Conservation (phyloP, 2,888 invertebrate species). For the Lochmaea crataegi region DNA sequence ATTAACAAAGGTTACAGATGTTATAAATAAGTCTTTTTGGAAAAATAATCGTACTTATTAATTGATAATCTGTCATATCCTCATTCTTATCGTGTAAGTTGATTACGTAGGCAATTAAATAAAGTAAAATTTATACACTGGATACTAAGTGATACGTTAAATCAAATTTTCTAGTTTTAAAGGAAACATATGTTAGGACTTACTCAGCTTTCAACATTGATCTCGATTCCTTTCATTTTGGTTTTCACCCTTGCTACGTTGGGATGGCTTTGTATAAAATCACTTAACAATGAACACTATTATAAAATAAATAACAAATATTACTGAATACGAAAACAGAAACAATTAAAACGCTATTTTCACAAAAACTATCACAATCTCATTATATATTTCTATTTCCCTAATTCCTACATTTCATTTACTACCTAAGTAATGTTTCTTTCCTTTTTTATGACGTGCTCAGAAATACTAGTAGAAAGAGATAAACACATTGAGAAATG, state of each 20-base stretch:
- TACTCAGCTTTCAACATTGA: slow-evolving; percentile 44
- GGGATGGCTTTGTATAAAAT: slow-evolving; percentile 13
- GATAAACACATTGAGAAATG: slow-evolving; percentile 16
- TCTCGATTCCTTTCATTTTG: slow-evolving; percentile 46
- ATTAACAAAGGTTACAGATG: neutral
- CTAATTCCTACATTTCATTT: slow-evolving; percentile 33
- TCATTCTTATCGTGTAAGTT: slow-evolving; percentile 2
- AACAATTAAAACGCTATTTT: slow-evolving; percentile 26
- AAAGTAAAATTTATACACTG: neutral
- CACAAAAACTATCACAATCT: slow-evolving; percentile 34
- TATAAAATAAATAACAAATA: slow-evolving; percentile 22
- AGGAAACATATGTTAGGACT: slow-evolving; percentile 46
- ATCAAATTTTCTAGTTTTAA: neutral
- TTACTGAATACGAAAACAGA: slow-evolving; percentile 9
- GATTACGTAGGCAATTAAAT: neutral
- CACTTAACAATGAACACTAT: slow-evolving; percentile 15
- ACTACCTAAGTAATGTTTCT: slow-evolving; percentile 9
- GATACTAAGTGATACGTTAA: neutral
- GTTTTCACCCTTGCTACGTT: slow-evolving; percentile 30
- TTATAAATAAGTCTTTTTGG: neutral
- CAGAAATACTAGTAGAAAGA: slow-evolving; percentile 3
- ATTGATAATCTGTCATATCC: slow-evolving; percentile 13
- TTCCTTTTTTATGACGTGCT: slow-evolving; percentile 13
- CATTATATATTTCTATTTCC: slow-evolving; percentile 27
- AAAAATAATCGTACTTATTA: neutral